Base-by-base conservation (phyloP, 2,113 vertebrate genomes). In the Mystacornis crossleyi region DNA sequence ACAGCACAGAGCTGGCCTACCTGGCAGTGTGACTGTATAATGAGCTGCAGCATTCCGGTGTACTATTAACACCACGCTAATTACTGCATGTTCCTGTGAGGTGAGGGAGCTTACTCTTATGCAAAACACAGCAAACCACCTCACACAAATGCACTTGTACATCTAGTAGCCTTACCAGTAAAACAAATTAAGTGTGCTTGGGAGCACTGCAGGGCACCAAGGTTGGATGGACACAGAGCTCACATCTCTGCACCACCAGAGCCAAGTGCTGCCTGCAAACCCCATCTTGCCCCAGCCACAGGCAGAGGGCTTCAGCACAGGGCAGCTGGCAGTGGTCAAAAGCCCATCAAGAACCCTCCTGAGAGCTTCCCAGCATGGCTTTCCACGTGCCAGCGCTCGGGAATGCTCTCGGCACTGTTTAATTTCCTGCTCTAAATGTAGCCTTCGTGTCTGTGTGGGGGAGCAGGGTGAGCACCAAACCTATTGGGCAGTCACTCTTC, bases 321-420 rank as follows among this genome's bases (percentile, higher is more conserved):
- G 8, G 31, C 21, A 58, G 23, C 58, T 57, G 72, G n/a, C 57
- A 55, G 21, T 14, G 11, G 19, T 9, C 28, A 57, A 38, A 45
- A 84, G 23, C 15, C 51, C 60, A 15, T 12, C 2, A 2, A 65
- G 60, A 73, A 33, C 24, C 58, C 43, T 53, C 31, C 54, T 33
- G 71, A 86, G 47, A 71, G 7, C 51, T 40, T 54, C 50, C 53
- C 50, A 65, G 24, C 0, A 0, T 28, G 58, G 42, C 25, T 91
- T 72, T 72, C 51, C 51, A 42, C 0, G 0, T 73, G 60, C 40
- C 50, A 57, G 31, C 0, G 0, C 42, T 36, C 0, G 0, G 78
- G 55, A 86, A 65, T 17, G 25, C 18, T 80, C 82, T 54, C 25
- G 0, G 23, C 23, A 8, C 12, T 42, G 26, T 31, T 75, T 43